Base-by-base conservation (phyloP, 1,140 invertebrate genomes). In the Psix sp. region DNA sequence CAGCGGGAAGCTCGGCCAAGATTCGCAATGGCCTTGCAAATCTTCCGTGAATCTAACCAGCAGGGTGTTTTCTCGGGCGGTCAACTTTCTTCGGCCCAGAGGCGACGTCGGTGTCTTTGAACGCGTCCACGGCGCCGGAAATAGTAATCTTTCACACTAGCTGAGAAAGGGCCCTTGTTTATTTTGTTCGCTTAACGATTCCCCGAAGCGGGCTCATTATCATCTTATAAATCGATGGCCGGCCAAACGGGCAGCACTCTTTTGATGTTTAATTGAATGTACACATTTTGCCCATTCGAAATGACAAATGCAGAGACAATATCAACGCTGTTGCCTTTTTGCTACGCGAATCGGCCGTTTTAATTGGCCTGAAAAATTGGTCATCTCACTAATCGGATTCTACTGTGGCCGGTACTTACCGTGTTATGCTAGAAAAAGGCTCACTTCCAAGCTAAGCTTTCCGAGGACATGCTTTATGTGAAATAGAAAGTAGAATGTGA, bases 201-300 rank as follows among this genome's bases (percentile, higher is more conserved):
- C 65, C 40, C 13, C 54, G 65, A 68, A 68, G 39, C 46, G 31
- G 36, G 21, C 21, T 68, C 54, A 68, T 68, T 68, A 68, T 68
- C 54, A 68, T 68, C 48, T 60, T 68, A 68, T 68, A 68, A 59
- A 60, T 68, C 65, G 40, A 59, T 59, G 45, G 60, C 45, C 66
- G 33, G 35, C 14, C 42, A 33, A 43, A 52, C 1, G 42, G n/a
- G 13, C 33, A 48, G 17, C 31, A 52, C 40, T 46, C 40, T 60
- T 62, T 62, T 70, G 66, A 62, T 56, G 49, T 54, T 60, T 68
- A 52, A 68, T 68, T 67, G 52, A 68, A 68, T 52, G 65, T 68
- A 46, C 33, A 52, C 45, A 59, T 45, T 33, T 46, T 33, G 31
- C 4, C 39, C 39, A 52, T 57, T 60, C 46, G 46, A 54, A 46